Base-by-base conservation (phyloP, 2,113 vertebrate species). In the Pluvialis apricaria region DNA sequence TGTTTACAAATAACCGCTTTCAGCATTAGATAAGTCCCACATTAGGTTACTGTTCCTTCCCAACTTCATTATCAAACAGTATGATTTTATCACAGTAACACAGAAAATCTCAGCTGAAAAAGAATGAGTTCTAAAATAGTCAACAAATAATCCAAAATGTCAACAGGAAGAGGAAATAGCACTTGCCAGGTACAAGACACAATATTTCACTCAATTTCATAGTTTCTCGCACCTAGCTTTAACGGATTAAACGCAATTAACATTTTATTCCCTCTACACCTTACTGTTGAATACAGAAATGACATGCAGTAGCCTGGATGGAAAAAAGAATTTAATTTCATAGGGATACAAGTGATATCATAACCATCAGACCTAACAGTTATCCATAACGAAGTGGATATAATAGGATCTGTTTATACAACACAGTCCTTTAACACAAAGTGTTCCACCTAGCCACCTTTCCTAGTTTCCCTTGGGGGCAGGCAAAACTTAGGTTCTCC, bases 1-100 rank as follows among this genome's bases (percentile, higher is more conserved):
- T 97, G 91, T 92, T 94, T 97, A 97, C 82, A 94, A 90, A 97
- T 94, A 91, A 80, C 40, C 68, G 62, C 57, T 91, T 87, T 32
- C 83, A 83, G 60, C 66, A 92, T 65, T 94, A 93, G 91, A 28
- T 49, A 93, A 90, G 76, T 82, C 85, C 68, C 80, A 75, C 25
- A 64, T 81, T 86, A 66, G 40, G 77, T 70, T 85, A 66, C 58
- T n/a, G 47, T 55, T 92, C 58, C 45, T 77, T 91, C 66, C 82
- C 82, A 95, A 62, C 82, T 95, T 95, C 22, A 91, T 91, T 94
- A 95, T 82, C 65, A 90, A 97, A 49, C 29, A 88, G 45, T 75
- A 78, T 15, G 66, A 92, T 92, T 96, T 95, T 94, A 85, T 85
- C 89, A 92, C 52, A 24, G 58, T 36, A 80, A 82, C 25, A 36